Evolutionary conservation across 2,797 vertebrate genomes (phyloP).

Genomic region (Adelosebastes latens): DNA sequence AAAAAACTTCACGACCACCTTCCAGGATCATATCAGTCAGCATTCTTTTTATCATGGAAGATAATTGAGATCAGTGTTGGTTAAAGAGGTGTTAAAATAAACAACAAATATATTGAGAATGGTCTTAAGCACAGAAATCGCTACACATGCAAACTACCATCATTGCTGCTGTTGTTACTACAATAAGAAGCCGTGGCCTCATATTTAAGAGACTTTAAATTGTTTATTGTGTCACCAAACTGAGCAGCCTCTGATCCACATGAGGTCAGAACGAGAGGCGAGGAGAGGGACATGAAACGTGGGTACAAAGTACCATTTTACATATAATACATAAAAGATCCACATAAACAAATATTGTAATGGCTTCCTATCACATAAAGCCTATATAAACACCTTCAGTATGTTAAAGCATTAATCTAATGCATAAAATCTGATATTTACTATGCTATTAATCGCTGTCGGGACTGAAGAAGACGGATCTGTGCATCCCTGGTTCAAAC

Average conservation of each 20-base stretch:
- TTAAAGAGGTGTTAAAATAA: neutral
- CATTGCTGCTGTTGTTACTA: neutral
- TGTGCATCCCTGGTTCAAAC: neutral
- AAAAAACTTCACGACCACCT: neutral
- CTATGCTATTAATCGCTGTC: neutral
- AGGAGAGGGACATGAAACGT: neutral
- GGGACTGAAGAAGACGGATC: no score
- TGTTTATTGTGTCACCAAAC: constrained; percentile 2
- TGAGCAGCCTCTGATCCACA: constrained; percentile 4
- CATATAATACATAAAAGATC: no score
- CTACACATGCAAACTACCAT: neutral
- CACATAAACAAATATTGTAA: neutral
- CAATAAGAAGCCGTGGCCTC: neutral
- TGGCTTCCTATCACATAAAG: neutral
- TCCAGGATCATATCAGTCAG: neutral
- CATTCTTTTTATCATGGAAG: neutral
- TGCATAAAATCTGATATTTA: neutral
- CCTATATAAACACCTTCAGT: neutral
- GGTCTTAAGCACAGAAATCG: neutral
- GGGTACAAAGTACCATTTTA: neutral
- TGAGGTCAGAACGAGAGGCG: neutral
- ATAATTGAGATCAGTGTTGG: neutral
- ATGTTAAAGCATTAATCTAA: neutral
- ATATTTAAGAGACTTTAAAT: neutral
- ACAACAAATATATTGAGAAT: rapidly evolving